Evolutionary conservation across 2,797 vertebrate genomes (phyloP), one percentile per base, ranked within the genome.

Genomic region (Pseudopleuronectes americanus): DNA sequence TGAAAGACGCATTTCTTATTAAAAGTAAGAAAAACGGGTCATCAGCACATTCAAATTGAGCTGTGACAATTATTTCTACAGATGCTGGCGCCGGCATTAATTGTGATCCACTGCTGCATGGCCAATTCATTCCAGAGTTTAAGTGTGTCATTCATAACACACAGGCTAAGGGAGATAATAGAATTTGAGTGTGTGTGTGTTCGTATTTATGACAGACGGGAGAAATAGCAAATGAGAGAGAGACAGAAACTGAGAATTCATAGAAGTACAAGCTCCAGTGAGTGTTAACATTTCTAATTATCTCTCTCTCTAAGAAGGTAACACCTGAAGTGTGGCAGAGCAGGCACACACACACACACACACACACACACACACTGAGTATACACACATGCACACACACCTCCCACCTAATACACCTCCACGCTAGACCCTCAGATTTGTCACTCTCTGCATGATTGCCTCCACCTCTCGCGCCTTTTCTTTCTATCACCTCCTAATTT

Each of bases 271-370:
- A 85, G 83, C 88, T 83, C 74, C 86, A 86, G 71, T 74, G 77
- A 81, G 71, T 89, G 84, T 87, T 92, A 92, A 92, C 86, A 80
- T 92, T 87, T 86, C 86, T 91, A 91, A 93, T 93, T 92, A 92
- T 89, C 85, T 84, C 83, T 89, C 83, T 87, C 79, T 90, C 74
- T 88, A 87, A 87, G 82, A 88, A 73, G 80, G 87, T 85, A 90
- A 86, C 83, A 90, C 87, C 88, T 88, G 80, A 84, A 86, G 52
- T 81, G 80, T 65, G 61, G 77, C 61, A 71, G 73, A 73, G 68
- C 22, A 58, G 64, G 65, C 67, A 60, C 59, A 31, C 17, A 57
- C 45, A 69, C 23, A 54, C 24, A 17, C 36, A 24, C 21, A 13
- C 57, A 58, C 26, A 23, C 41, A 52, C 55, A 75, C 48, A 74